Conservation (phyloP, 1,140 invertebrate genomes). For the Babylonia areolata region DNA sequence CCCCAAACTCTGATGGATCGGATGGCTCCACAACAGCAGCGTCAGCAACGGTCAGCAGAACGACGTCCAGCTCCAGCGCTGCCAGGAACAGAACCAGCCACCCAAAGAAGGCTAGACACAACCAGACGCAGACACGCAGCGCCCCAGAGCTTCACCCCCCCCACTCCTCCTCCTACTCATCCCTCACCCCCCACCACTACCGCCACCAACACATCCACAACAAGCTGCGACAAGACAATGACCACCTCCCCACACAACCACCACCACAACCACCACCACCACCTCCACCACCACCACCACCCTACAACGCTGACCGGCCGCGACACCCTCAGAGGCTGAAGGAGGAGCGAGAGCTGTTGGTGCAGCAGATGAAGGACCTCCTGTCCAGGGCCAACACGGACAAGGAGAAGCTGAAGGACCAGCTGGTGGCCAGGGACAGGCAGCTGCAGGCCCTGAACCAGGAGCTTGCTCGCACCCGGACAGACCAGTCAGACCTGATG, state of each 20-base stretch:
- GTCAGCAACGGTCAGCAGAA: slow-evolving; percentile 26
- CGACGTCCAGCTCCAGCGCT: slow-evolving; percentile 31
- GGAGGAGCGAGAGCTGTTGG: slow-evolving; percentile 42
- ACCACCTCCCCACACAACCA: too few species aligned
- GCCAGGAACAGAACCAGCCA: slow-evolving; percentile 29
- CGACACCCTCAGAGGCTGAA: slow-evolving; percentile 43
- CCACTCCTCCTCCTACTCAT: neutral
- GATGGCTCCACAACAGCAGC: slow-evolving; percentile 12
- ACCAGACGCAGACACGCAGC: neutral
- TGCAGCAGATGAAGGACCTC: slow-evolving; percentile 47
- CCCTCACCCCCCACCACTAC: too few species aligned
- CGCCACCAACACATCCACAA: slow-evolving; percentile 22
- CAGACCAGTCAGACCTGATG: slow-evolving; percentile 46
- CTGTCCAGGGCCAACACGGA: slow-evolving; percentile 44
- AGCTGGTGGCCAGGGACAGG: slow-evolving; percentile 38
- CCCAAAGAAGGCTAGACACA: neutral
- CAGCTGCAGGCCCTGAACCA: slow-evolving; percentile 42
- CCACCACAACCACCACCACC: neutral
- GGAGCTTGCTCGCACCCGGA: slow-evolving; percentile 44
- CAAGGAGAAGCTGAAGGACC: slow-evolving; percentile 43
- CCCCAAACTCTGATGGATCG: slow-evolving; percentile 22
- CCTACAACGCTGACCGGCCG: neutral
- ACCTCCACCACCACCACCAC: neutral
- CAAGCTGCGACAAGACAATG: slow-evolving; percentile 26
- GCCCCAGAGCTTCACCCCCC: neutral